phyloP scores from a whole-genome alignment of 2,797 vertebrate species.

The Lacerta agilis region DNA sequence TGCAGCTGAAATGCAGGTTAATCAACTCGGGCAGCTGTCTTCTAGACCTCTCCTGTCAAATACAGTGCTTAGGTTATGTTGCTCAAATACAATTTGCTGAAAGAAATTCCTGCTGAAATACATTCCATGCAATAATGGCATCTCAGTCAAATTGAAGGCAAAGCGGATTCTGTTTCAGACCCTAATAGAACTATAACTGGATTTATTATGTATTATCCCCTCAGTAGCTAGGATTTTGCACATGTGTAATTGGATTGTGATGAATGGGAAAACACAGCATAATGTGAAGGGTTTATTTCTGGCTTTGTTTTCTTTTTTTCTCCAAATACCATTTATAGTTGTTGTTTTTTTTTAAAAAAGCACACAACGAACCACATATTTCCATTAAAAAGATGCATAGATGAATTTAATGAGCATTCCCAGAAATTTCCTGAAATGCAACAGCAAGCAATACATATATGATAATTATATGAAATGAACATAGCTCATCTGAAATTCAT shows the following conservation, averaged over 20 bases:
- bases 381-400: slow-evolving; percentile 33
- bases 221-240: slow-evolving; percentile 32
- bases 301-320: slow-evolving; percentile 7
- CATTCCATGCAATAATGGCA: slow-evolving; percentile 12
- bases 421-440: slow-evolving; percentile 31
- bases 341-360: no score
- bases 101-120: slow-evolving; percentile 40
- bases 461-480: slow-evolving; percentile 41
- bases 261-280: slow-evolving; percentile 28
- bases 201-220: slow-evolving; percentile 39
- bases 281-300: slow-evolving; percentile 12
- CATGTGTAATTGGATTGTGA: slow-evolving; percentile 47
- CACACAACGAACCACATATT: not conserved
- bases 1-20: slow-evolving; percentile 27
- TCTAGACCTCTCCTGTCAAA: slow-evolving; percentile 20
- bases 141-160: slow-evolving; percentile 33
- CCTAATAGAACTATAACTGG: slow-evolving; percentile 43
- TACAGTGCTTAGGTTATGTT: not conserved
- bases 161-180: slow-evolving; percentile 36
- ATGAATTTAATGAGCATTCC: slow-evolving; percentile 20
- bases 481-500: slow-evolving; percentile 32
- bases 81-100: slow-evolving; percentile 40
- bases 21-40: slow-evolving; percentile 7
- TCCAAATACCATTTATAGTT: not conserved
- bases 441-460: not conserved